A percentile compares a stretch with the other conserved stretches of the same genome.
Conservation (phyloP, 2,113 vertebrate genomes). For the Camelus bactrianus region DNA sequence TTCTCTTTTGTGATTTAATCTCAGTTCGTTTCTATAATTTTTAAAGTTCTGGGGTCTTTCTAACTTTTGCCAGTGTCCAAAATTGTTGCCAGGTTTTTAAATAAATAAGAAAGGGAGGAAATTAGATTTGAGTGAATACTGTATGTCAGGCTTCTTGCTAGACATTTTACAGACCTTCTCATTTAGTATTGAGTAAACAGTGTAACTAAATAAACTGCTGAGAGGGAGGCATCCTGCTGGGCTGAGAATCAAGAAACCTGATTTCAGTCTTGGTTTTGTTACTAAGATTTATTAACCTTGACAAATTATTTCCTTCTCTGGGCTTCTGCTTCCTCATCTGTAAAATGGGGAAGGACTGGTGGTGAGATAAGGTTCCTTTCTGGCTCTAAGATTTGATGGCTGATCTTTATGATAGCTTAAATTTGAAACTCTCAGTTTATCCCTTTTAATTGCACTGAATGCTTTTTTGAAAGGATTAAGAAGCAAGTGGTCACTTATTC, state of each 20-base stretch:
- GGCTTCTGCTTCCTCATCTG: conserved; percentile 14
- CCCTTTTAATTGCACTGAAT: background rate
- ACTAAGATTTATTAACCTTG: conserved; percentile 13
- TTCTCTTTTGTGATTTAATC: conserved; percentile 40
- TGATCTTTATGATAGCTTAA: background rate
- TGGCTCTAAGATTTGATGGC: conserved; percentile 18
- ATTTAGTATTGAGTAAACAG: background rate
- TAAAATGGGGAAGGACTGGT: background rate
- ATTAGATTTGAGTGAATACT: conserved; percentile 30
- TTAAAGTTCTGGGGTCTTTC: background rate
- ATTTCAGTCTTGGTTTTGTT: conserved; percentile 38
- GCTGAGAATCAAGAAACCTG: background rate
- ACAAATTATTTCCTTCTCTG: background rate
- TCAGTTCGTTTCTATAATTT: conserved; percentile 51
- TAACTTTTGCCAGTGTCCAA: background rate
- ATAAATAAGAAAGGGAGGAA: background rate
- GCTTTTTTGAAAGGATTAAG: conserved; percentile 12
- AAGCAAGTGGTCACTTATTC: conserved; percentile 3
- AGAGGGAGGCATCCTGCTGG: background rate
- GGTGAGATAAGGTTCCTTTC: background rate
- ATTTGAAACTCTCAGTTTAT: background rate
- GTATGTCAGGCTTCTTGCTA: background rate
- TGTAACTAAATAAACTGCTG: background rate
- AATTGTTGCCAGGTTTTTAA: background rate
- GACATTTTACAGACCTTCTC: background rate